Evolutionary conservation across 2,113 vertebrate species (phyloP).

Genomic region (Chinchilla lanigera): DNA sequence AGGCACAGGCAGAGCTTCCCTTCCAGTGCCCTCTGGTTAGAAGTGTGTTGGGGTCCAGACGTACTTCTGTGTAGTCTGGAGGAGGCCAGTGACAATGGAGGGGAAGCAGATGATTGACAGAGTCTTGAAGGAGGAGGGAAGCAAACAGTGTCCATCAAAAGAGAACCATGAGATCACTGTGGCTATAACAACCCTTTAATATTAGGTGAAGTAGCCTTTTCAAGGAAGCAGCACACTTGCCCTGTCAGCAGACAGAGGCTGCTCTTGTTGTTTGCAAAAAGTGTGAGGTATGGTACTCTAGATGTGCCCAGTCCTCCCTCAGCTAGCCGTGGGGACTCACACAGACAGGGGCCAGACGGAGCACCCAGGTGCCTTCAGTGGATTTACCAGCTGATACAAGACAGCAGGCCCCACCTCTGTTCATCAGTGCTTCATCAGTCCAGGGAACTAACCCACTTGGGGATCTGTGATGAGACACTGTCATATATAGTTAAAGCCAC

Average conservation of each 20-base stretch:
- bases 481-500: background rate
- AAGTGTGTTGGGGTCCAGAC: too few species aligned
- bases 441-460: background rate
- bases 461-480: background rate
- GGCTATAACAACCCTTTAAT: background rate
- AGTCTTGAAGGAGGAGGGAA: background rate
- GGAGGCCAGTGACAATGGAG: background rate
- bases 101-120: background rate
- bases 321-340: background rate
- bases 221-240: background rate
- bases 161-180: background rate
- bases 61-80: background rate
- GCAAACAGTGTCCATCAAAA: background rate
- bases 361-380: background rate
- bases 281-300: background rate
- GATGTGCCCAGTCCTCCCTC: background rate
- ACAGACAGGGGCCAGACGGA: background rate
- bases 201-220: background rate
- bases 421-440: background rate
- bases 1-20: rapidly evolving
- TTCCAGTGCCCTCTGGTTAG: too few species aligned
- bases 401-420: background rate
- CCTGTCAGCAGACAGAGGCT: background rate
- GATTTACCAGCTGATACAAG: background rate
- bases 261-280: constrained; percentile 25